Conservation (phyloP, 2,113 vertebrate species). For the Colistium nudipinnis region DNA sequence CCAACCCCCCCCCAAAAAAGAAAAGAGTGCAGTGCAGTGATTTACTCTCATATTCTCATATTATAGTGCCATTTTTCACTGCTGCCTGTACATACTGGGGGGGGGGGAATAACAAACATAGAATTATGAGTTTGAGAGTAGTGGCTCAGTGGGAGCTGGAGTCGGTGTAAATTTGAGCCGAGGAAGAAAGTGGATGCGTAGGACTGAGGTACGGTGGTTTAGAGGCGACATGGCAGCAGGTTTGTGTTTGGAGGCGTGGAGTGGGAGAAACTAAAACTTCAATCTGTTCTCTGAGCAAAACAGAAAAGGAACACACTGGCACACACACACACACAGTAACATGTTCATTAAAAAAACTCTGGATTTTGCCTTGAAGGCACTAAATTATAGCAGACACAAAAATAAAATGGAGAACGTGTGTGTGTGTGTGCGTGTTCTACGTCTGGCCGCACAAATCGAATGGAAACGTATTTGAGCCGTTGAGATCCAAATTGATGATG, state of each 20-base stretch:
- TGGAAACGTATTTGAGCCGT: too few species aligned
- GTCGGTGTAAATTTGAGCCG: slow-evolving; percentile 21
- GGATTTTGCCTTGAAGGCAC: too few species aligned
- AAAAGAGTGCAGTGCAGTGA: slow-evolving; percentile 21
- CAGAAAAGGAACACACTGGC: slow-evolving; percentile 4
- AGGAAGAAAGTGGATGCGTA: slow-evolving; percentile 6
- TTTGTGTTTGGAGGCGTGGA: slow-evolving; percentile 7
- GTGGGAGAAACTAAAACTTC: slow-evolving; percentile 26
- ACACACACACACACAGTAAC: too few species aligned
- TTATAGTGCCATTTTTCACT: not conserved
- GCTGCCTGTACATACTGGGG: not conserved
- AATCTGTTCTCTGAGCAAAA: not conserved
- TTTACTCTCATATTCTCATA: slow-evolving; percentile 2
- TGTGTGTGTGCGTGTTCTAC: too few species aligned
- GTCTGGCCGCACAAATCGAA: too few species aligned
- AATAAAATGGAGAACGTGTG: too few species aligned
- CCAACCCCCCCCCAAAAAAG: not conserved
- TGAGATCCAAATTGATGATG: too few species aligned
- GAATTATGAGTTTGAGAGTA: too few species aligned
- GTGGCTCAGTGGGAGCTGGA: not conserved
- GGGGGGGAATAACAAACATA: too few species aligned
- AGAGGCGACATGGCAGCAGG: not conserved
- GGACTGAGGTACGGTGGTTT: not conserved
- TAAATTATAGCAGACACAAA: too few species aligned
- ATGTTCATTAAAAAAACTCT: too few species aligned